phyloP scores from a whole-genome alignment of 1,140 invertebrate genomes.

The Bombus consobrinus region DNA sequence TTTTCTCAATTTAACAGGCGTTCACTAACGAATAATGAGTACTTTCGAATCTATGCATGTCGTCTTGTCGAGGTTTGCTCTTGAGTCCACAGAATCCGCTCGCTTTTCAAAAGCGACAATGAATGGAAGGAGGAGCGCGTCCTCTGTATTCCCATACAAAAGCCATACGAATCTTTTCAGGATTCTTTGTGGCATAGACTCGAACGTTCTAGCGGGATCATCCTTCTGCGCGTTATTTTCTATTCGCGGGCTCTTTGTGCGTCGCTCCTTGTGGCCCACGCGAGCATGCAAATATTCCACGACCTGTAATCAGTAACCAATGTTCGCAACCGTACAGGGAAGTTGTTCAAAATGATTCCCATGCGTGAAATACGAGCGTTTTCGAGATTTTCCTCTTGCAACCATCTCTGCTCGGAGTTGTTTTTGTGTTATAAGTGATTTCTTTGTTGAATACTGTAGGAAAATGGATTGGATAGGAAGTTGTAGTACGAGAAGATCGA shows the following conservation, averaged over 20 bases:
- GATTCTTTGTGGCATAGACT: background rate
- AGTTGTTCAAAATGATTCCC: background rate
- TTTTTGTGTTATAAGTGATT: background rate
- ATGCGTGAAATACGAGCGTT: slow-evolving; percentile 27
- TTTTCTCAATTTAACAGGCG: background rate
- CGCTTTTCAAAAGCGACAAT: slow-evolving; percentile 26
- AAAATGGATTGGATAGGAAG: background rate
- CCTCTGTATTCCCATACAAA: slow-evolving; percentile 26
- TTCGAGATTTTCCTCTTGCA: background rate
- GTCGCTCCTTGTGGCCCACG: background rate
- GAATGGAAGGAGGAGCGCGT: slow-evolving; percentile 32
- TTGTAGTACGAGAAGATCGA: background rate
- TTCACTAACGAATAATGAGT: slow-evolving; percentile 23
- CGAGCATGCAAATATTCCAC: slow-evolving; percentile 1
- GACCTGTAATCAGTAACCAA: too few species aligned
- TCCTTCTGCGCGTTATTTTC: slow-evolving; percentile 34
- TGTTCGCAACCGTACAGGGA: background rate
- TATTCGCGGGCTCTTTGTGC: slow-evolving; percentile 1
- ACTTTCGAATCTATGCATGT: slow-evolving; percentile 48
- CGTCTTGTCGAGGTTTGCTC: background rate
- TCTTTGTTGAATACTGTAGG: too few species aligned
- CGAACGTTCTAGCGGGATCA: slow-evolving; percentile 21
- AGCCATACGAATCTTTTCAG: slow-evolving; percentile 31
- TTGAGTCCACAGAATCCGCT: slow-evolving; percentile 12
- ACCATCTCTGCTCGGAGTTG: too few species aligned